phyloP scores from a whole-genome alignment of 2,113 vertebrate genomes.

The Rutilus rutilus region DNA sequence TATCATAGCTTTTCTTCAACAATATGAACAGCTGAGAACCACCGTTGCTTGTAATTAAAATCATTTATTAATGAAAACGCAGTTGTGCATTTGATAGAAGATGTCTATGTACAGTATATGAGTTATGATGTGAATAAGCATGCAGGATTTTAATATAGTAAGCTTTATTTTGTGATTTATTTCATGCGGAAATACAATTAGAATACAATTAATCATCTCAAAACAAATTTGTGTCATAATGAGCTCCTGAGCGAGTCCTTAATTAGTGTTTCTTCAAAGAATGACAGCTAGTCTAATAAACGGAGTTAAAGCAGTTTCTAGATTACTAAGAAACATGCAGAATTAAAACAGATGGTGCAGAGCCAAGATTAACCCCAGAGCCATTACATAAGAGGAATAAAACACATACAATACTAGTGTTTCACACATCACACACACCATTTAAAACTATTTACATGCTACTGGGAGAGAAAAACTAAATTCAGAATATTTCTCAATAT shows the following conservation, averaged over 20 bases:
- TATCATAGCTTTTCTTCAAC: not conserved
- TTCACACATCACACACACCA: not conserved
- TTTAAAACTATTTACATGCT: not conserved
- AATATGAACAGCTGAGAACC: too few relatives aligned
- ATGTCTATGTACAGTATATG: not conserved
- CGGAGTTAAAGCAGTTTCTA: not conserved
- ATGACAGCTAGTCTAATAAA: not conserved
- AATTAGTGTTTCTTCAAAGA: not conserved
- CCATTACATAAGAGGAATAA: not conserved
- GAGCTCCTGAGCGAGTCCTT: not conserved
- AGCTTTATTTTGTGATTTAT: not conserved
- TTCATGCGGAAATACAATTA: not conserved
- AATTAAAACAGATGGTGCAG: slow-evolving; percentile 20
- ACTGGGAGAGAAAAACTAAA: not conserved
- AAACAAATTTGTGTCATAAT: slow-evolving; percentile 5
- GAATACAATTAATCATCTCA: not conserved
- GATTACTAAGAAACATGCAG: not conserved
- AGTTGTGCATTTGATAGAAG: not conserved
- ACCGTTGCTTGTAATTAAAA: not conserved
- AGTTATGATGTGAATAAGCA: not conserved
- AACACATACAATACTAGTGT: not conserved
- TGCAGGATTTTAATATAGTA: not conserved
- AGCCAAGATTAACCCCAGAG: slow-evolving; percentile 1
- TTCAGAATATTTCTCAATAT: not conserved
- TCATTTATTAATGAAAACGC: not conserved